phyloP scores from a whole-genome alignment of 2,113 vertebrate genomes.

The Pimephales promelas region DNA sequence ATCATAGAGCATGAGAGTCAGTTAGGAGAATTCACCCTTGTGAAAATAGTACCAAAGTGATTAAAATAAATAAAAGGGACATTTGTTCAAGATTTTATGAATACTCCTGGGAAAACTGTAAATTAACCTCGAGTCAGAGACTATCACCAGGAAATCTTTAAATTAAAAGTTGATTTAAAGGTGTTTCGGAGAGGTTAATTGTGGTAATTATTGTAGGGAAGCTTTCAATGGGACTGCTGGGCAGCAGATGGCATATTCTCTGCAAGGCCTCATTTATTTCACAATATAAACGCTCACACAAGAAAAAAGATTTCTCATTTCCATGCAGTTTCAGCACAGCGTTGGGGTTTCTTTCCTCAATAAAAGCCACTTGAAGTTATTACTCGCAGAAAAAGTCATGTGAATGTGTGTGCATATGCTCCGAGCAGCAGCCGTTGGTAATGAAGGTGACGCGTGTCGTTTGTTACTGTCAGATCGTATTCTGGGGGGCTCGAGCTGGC shows the following conservation, averaged over 20 bases:
- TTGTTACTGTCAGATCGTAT: slow-evolving; percentile 73
- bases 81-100: neutral
- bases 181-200: slow-evolving; percentile 48
- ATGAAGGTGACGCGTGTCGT: slow-evolving; percentile 70
- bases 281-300: neutral
- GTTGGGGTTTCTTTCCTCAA: neutral
- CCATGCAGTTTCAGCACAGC: neutral
- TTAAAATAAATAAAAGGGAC: neutral
- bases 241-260: slow-evolving; percentile 44
- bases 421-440: slow-evolving; percentile 54
- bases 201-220: slow-evolving; percentile 49
- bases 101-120: slow-evolving; percentile 33
- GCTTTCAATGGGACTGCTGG: slow-evolving; percentile 11
- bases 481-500: slow-evolving; percentile 60
- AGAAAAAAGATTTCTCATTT: neutral
- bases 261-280: slow-evolving; percentile 44
- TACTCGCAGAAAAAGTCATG: neutral
- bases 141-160: slow-evolving; percentile 44
- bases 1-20: neutral
- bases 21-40: neutral
- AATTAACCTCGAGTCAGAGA: slow-evolving; percentile 33
- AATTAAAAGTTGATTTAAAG: slow-evolving; percentile 46
- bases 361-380: slow-evolving; percentile 24
- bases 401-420: slow-evolving; percentile 47
- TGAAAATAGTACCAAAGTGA: neutral